Percentiles rank a stretch among this genome's conserved stretches.
phyloP scores from a whole-genome alignment of 2,797 vertebrate genomes.

The Sebastes wilsoni region DNA sequence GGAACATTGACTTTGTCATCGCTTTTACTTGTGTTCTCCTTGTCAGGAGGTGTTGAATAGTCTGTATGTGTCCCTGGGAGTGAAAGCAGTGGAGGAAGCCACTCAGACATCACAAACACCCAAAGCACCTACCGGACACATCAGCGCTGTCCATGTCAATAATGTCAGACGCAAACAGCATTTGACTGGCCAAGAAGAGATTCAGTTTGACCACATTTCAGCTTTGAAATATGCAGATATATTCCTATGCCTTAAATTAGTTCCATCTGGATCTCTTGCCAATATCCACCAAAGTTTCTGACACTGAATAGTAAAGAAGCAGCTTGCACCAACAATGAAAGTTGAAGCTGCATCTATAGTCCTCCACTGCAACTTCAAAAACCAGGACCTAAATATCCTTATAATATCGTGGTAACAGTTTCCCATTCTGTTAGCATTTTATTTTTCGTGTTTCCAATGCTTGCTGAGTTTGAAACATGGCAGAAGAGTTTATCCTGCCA shows the following conservation, averaged over 20 bases:
- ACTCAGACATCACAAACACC: slow-evolving; percentile 44
- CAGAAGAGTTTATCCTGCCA: background rate
- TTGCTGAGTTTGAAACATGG: background rate
- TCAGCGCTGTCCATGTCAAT: slow-evolving; percentile 52
- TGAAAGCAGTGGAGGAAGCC: slow-evolving; percentile 31
- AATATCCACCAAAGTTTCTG: background rate
- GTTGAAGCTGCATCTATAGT: background rate
- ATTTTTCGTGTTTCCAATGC: background rate
- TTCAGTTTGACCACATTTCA: slow-evolving; percentile 28
- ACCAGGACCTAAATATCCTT: background rate
- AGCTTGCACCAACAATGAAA: background rate
- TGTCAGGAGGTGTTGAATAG: slow-evolving; percentile 69
- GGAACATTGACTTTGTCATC: slow-evolving; percentile 48
- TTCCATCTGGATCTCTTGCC: background rate
- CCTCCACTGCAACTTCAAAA: background rate
- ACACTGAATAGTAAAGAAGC: background rate
- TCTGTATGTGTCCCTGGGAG: slow-evolving; percentile 25
- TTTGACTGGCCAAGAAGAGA: slow-evolving; percentile 41
- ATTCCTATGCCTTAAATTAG: slow-evolving; percentile 17
- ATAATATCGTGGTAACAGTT: background rate
- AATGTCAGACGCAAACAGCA: slow-evolving; percentile 31
- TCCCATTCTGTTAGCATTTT: background rate
- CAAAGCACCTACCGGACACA: slow-evolving; percentile 46
- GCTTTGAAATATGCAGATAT: slow-evolving; percentile 44
- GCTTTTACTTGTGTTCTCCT: slow-evolving; percentile 52